Base-by-base conservation (phyloP, 2,888 invertebrate genomes). In the Epistrophe grossulariae region DNA sequence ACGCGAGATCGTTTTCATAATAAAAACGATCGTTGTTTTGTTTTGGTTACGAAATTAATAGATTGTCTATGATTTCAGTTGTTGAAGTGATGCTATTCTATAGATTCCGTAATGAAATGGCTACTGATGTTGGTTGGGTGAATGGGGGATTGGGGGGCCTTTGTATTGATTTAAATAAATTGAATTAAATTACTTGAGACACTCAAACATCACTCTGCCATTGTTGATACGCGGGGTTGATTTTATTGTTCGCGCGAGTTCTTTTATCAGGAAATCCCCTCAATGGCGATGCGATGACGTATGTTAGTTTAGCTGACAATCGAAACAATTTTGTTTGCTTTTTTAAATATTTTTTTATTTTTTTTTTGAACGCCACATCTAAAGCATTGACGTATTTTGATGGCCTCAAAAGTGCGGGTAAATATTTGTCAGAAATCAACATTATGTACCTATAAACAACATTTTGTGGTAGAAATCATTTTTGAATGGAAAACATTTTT, bases 161-260 rank as follows among this genome's bases (percentile, higher is more conserved):
- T n/a, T 55, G 66, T 31, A 43, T 17, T 13, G 19, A 35, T 55
- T 76, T 35, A 43, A 76, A 66, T 66, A 31, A 76, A 66, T 76
- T 76, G 76, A 66, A 66, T 66, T 66, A 66, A 76, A 76, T 76
- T 76, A 50, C 31, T 13, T 31, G 17, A 76, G 17, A 76, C 38
- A 66, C 28, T 66, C 15, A 8, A 43, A 66, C n/a, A 24, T 24
- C 24, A 50, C 24, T 35, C 28, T 19, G 2, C n/a, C 11, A 6
- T 31, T 40, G 17, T 52, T 28, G 66, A 43, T 43, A 40, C 57
- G n/a, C 57, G n/a, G 43, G 40, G n/a, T 52, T 71, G 28, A 40
- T 40, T 38, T 64, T 43, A 66, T 66, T 71, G 55, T 57, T 43
- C 15, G 28, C 19, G 40, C 31, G 57, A 28, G 1, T 24, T 19